Evolutionary conservation across 2,888 invertebrate species (phyloP), one percentile per base, ranked within the genome.

Genomic region (Chrysolina americana): DNA sequence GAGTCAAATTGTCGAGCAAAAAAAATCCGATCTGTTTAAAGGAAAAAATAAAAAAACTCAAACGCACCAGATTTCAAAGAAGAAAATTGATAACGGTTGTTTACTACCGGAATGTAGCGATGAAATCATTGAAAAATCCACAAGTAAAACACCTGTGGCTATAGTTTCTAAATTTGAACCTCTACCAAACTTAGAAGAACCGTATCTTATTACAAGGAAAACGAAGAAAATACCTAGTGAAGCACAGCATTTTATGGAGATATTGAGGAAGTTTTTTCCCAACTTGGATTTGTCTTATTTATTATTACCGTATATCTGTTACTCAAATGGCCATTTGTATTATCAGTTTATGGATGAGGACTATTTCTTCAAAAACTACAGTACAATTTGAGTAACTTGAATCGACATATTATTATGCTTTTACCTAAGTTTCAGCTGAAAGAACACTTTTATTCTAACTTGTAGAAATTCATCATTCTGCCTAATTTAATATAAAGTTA

Each of bases 231-330:
- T 73, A 41, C 65, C 70, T 10, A 23, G 62, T 1, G 75, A 83
- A n/a, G 81, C 84, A 1, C 82, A 83, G 50, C 81, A 77, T 69
- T 86, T 86, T 70, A 77, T 86, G 71, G 84, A 85, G 70, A 75
- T 83, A 47, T 70, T 87, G 28, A 76, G 77, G 2, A 80, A 80
- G 44, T 80, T 82, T 71, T 86, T 86, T 79, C 86, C 85, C 0
- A 81, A 81, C 36, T 69, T 79, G 15, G 81, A 84, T 78, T 74
- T 86, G 9, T 82, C 85, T 0, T 70, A 76, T 63, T 70, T 85
- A 70, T 79, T 86, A 41, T 76, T 86, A 73, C 87, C 87, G 0
- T 87, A 85, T 71, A 85, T 84, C 41, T 86, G 86, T 69, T 87
- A 81, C 70, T 81, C 79, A 11, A 82, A 85, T 64, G 87, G 86